Percentiles rank a stretch among this genome's conserved stretches.
phyloP scores from a whole-genome alignment of 2,888 invertebrate species.

The Hirtodrosophila confusa region DNA sequence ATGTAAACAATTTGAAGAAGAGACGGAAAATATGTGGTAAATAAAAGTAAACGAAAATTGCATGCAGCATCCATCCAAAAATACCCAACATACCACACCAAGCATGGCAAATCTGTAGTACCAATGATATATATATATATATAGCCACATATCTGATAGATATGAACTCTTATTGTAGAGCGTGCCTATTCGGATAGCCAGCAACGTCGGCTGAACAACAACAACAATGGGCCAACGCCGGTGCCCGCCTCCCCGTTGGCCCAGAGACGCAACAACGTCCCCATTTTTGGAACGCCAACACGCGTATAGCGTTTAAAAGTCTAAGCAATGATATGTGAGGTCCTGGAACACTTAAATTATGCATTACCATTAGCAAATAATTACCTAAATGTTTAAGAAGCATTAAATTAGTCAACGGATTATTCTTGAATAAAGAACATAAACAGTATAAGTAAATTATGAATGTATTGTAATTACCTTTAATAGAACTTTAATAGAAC shows the following conservation, averaged over 20 bases:
- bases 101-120: conserved; percentile 56
- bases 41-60: conserved; percentile 35
- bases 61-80: conserved; percentile 49
- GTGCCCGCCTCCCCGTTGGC: conserved; percentile 75
- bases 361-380: conserved; percentile 64
- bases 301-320: conserved; percentile 83
- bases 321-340: conserved; percentile 56
- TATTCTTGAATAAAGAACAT: conserved; percentile 40
- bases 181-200: conserved; percentile 87
- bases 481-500: conserved; percentile 19
- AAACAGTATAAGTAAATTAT: conserved; percentile 16
- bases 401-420: conserved; percentile 44
- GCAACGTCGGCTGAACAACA: conserved; percentile 79
- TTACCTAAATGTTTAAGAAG: conserved; percentile 54
- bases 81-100: conserved; percentile 20
- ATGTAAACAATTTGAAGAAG: conserved; percentile 69
- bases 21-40: conserved; percentile 72
- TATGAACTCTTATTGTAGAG: conserved; percentile 83
- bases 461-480: conserved; percentile 12
- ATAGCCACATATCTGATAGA: conserved; percentile 40
- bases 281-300: conserved; percentile 83
- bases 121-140: conserved; percentile 35
- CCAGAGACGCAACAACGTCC: conserved; percentile 76
- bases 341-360: conserved; percentile 46
- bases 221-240: conserved; percentile 66